Base-by-base conservation (phyloP, 1,140 invertebrate genomes). In the Dinoponera quadriceps region DNA sequence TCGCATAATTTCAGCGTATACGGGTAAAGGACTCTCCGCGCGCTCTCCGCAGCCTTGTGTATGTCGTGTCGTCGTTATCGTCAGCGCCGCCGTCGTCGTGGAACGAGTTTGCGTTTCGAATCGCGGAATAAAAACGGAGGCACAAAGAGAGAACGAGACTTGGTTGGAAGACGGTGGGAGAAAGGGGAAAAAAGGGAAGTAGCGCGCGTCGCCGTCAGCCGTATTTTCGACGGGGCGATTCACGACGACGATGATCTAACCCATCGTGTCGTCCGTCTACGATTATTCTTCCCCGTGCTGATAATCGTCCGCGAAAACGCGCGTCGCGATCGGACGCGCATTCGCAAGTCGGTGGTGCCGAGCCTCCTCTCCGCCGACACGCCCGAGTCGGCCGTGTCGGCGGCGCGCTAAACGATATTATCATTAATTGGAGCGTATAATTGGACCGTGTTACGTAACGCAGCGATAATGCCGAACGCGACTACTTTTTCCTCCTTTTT, bases 1-100 rank as follows among this genome's bases (percentile, higher is more conserved):
- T 71, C 84, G 88, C 86, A 88, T 90, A 90, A 91, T 90, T 89
- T 86, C 86, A 55, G 54, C 68, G 57, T 85, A 89, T 90, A 90
- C 90, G 89, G 89, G 89, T 80, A 91, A 91, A 90, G 84, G 82
- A 85, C 83, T 85, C n/a, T 22, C 25, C 29, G 18, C 55, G 62
- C 13, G n/a, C 55, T 16, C 72, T 72, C 55, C 49, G 38, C 81
- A 86, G 69, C 80, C 89, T 87, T 75, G 85, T 77, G 14, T 48
- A n/a, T n/a, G n/a, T n/a, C n/a, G n/a, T 51, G 25, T 27, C 25
- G 68, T 65, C 69, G 85, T 82, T 82, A 71, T 74, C 62, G 68
- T 22, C 25, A 14, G 20, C 25, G 60, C 22, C 49, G 13, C 54
- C 68, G 48, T 25, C 25, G 63, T n/a, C 63, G 22, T 59, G 54